Base-by-base conservation (phyloP, 2,797 vertebrate genomes). In the Peromyscus nudipes region DNA sequence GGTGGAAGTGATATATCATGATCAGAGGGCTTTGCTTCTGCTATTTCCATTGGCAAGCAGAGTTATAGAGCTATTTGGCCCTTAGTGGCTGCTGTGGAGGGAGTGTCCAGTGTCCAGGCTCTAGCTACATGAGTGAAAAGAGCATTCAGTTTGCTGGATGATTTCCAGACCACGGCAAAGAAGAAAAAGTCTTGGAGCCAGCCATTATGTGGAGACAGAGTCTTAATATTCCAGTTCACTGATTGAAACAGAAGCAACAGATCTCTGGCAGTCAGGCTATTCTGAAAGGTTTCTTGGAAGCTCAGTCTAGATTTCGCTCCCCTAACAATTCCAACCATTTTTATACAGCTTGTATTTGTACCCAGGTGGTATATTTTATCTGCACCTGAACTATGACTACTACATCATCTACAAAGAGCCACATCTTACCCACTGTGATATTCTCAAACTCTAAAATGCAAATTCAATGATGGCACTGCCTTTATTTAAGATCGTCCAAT, bases 201-300 rank as follows among this genome's bases (percentile, higher is more conserved):
- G 84, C 77, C 85, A 94, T 85, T 89, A 93, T 71, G 92, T 67
- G 80, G 85, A 95, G 93, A 95, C 11, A 86, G 87, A 43, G 77
- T 85, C 94, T 96, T 96, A 93, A 94, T 89, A 96, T 92, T 94
- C 80, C 84, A 93, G 57, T 64, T 96, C 91, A 93, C 80, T 90
- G 84, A 95, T 91, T 81, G 67, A 17, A 85, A 71, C 92, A 92
- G 84, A 92, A 69, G 43, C 23, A 86, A 84, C 75, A 88, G 82
- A 52, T 95, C 87, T 90, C 88, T 91, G 94, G 91, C 94, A 95
- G 77, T 85, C 95, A 93, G 95, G 52, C 93, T 91, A 81, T 90
- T 96, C 85, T 96, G 84, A 85, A 97, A 97, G 27, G 71, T 90
- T 97, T 98, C 89, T 92, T 95, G 85, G 94, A 95, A 95, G 88